Evolutionary conservation across 1,140 invertebrate species (phyloP).

Genomic region (Heterodera carotae): DNA sequence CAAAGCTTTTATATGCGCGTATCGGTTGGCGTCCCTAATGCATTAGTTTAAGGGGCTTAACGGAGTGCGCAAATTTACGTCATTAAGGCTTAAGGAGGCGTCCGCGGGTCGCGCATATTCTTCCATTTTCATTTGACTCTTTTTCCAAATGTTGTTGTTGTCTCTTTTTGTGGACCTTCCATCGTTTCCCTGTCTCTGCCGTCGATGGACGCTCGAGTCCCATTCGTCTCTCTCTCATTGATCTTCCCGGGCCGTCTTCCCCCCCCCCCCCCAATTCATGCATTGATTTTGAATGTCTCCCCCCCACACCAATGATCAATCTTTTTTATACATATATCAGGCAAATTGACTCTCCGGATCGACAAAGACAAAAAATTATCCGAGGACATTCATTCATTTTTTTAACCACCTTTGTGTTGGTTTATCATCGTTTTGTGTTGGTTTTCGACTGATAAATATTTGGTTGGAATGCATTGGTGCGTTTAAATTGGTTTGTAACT

Average conservation of each 20-base stretch:
- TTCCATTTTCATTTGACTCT: too few relatives aligned
- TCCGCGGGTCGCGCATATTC: too few relatives aligned
- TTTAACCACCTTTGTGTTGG: not conserved
- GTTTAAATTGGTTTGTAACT: too few relatives aligned
- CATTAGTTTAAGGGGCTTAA: too few relatives aligned
- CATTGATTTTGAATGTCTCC: not conserved
- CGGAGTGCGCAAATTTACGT: too few relatives aligned
- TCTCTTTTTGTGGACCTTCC: conserved; percentile 3
- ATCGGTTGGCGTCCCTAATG: too few relatives aligned
- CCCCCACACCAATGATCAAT: not conserved
- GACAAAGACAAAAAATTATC: too few relatives aligned
- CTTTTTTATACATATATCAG: not conserved
- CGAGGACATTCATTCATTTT: not conserved
- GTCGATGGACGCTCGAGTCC: too few relatives aligned
- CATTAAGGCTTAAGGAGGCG: too few relatives aligned
- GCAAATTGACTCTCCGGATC: not conserved
- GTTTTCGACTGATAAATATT: not conserved
- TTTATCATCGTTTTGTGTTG: not conserved
- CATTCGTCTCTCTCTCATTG: not conserved
- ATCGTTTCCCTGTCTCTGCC: not conserved
- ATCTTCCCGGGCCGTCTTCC: not conserved
- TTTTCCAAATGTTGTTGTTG: too few relatives aligned
- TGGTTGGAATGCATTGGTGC: not conserved
- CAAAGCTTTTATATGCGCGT: too few relatives aligned
- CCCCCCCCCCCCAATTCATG: not conserved